Percentiles rank a stretch among this genome's conserved stretches.
Evolutionary conservation across 2,113 vertebrate species (phyloP).

Genomic region (Xiphophorus couchianus): DNA sequence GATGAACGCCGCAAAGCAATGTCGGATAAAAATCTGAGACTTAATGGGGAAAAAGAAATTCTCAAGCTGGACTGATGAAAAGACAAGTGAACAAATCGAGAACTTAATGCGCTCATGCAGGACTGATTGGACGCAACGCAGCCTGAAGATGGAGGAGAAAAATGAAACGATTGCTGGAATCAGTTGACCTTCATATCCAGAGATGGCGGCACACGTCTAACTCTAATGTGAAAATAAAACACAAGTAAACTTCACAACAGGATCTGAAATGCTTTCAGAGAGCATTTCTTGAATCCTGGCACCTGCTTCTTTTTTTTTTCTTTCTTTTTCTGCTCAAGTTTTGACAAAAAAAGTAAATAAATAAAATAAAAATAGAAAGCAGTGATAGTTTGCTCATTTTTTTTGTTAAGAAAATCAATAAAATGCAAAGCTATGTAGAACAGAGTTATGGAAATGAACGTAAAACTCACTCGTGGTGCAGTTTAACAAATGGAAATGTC

Average conservation of each 20-base stretch:
- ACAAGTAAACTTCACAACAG: background rate
- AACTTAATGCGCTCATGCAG: slow-evolving; percentile 4
- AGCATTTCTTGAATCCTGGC: background rate
- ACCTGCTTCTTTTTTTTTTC: no score
- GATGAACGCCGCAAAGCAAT: background rate
- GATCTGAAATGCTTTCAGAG: background rate
- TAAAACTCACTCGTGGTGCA: no score
- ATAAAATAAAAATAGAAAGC: no score
- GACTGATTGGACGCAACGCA: background rate
- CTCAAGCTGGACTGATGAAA: slow-evolving; percentile 25
- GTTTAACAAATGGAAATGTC: no score
- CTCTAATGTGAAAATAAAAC: background rate
- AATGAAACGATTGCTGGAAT: background rate
- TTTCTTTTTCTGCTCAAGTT: no score
- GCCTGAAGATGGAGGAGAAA: background rate
- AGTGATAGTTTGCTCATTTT: no score
- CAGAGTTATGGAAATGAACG: no score
- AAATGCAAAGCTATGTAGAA: no score
- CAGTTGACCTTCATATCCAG: background rate
- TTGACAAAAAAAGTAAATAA: no score
- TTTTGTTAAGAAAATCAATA: no score
- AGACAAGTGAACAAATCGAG: background rate
- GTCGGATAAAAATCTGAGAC: slow-evolving; percentile 8
- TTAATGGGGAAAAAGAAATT: slow-evolving; percentile 4
- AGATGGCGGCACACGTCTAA: background rate